Conservation (phyloP, 2,797 vertebrate species). For the Pipistrellus kuhlii region DNA sequence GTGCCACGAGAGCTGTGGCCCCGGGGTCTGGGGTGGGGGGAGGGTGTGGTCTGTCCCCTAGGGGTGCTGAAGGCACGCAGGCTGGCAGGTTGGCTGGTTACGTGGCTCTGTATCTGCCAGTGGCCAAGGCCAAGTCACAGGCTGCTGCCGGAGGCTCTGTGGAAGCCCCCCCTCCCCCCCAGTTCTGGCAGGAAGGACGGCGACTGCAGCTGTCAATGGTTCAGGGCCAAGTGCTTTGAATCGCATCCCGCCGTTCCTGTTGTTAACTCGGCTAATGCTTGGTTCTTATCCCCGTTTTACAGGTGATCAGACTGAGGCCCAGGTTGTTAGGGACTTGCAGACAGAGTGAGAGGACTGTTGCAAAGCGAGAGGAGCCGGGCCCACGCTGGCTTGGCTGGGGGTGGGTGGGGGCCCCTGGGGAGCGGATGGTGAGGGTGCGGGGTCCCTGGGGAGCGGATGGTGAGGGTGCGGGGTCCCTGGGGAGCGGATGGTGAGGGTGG, state of each 20-base stretch:
- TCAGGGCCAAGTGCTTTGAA: background rate
- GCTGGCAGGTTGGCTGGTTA: background rate
- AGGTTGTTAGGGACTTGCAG: accelerated
- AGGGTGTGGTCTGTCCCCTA: background rate
- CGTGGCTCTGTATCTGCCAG: background rate
- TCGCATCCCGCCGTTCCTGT: accelerated
- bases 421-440: no score
- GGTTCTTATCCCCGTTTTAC: background rate
- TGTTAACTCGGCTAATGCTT: accelerated
- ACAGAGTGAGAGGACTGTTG: no score
- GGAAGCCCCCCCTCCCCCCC: background rate
- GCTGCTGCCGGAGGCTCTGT: background rate
- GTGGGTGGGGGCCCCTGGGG: no score
- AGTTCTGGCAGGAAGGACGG: background rate
- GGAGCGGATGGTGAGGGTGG: no score
- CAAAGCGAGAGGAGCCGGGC: no score
- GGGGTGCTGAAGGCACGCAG: background rate
- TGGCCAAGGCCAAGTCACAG: background rate
- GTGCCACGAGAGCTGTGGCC: background rate
- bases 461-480: no score
- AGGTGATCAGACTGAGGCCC: background rate
- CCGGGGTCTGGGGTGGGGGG: background rate
- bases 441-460: no score
- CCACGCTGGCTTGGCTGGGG: no score
- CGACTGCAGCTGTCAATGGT: background rate